Evolutionary conservation across 2,888 invertebrate genomes (phyloP).

Genomic region (Dasypogon diadema): DNA sequence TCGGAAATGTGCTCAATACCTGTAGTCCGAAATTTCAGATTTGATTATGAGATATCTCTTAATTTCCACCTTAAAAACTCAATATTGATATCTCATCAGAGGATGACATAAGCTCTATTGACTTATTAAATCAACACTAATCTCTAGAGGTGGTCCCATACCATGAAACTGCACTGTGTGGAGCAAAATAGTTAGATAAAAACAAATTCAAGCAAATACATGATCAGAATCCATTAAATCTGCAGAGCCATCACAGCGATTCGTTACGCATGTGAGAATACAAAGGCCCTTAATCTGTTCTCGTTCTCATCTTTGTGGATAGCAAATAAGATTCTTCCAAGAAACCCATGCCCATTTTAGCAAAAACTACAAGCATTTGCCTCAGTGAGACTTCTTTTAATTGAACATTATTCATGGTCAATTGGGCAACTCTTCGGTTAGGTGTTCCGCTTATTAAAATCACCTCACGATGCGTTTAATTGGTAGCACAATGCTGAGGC

Average conservation of each 20-base stretch:
- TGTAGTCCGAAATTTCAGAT: no score
- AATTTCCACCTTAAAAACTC: no score
- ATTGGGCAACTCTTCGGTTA: slow-evolving; percentile 11
- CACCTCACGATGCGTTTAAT: slow-evolving; percentile 29
- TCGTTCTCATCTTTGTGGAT: slow-evolving; percentile 7
- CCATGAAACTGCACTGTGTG: neutral
- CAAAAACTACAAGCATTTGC: neutral
- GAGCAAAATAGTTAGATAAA: slow-evolving; percentile 17
- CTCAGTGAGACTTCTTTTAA: neutral
- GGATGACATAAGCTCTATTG: neutral
- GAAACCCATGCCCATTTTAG: neutral
- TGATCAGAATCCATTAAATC: slow-evolving; percentile 43
- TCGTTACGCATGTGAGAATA: slow-evolving; percentile 53
- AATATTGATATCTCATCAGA: no score
- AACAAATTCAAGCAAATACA: slow-evolving; percentile 33
- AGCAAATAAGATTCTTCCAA: slow-evolving; percentile 31
- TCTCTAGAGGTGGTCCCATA: neutral
- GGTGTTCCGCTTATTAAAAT: slow-evolving; percentile 40
- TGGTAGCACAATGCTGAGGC: slow-evolving; percentile 16
- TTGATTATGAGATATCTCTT: no score
- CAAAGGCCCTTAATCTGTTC: slow-evolving; percentile 46
- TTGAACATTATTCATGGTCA: slow-evolving; percentile 33
- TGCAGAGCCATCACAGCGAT: slow-evolving; percentile 53
- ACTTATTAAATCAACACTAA: neutral
- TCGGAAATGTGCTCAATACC: no score